Evolutionary conservation across 2,888 invertebrate genomes (phyloP), one percentile per base, ranked within the genome.

Genomic region (Fragum sueziense): DNA sequence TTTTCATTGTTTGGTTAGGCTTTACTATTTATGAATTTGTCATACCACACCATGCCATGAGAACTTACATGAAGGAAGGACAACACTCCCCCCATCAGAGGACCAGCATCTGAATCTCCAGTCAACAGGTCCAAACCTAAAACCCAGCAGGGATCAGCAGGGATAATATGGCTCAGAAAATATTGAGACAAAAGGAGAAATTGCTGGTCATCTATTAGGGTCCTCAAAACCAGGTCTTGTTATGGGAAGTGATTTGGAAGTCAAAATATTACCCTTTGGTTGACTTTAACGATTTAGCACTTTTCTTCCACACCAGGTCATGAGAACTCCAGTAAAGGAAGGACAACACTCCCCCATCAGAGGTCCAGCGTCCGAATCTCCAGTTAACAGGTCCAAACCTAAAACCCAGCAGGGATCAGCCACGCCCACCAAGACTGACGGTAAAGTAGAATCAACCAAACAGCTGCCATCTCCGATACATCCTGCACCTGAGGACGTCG

Each of bases 281-380:
- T n/a, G n/a, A n/a, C n/a, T n/a, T n/a, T n/a, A n/a, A n/a, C n/a
- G n/a, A n/a, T n/a, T n/a, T n/a, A n/a, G n/a, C n/a, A n/a, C n/a
- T n/a, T n/a, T n/a, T n/a, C n/a, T n/a, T n/a, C n/a, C n/a, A n/a
- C n/a, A 47, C 47, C 65, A 88, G 89, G 87, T 79, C 7, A 81
- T 85, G 61, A 82, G 80, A 67, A 87, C 88, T 0, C 88, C 88
- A 14, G 85, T 85, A 9, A 88, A 87, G 70, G 88, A 84, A 68
- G 76, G 76, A 34, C 82, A 72, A 34, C 70, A 27, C 25, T 76
- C 70, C 57, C 82, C 79, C 51, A 81, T 77, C 29, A 29, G 80
- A 68, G 78, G 75, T 31, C 81, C 79, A n/a, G 76, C 73, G 2
- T 61, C 78, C 27, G 73, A 74, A 9, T 86, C 87, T 9, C 86